These are phyloP conservation scores for Heliocidaris erythrogramma DNA, from an alignment of 35 echinoderm and acorn worm species.

Conservation along the genomic window DNA sequence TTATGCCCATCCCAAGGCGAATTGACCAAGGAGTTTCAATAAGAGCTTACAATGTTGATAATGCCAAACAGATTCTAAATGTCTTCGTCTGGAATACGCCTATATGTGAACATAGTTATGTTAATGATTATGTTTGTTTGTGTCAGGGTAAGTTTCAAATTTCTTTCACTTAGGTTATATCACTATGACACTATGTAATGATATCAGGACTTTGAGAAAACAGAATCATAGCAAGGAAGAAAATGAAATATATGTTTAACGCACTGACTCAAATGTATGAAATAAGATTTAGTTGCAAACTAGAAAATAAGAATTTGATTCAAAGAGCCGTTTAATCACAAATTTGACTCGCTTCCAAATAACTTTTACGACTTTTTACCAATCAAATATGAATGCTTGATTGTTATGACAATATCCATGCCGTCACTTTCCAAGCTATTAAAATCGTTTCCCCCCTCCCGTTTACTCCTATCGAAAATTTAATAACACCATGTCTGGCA, in stretches of 20 bases:
- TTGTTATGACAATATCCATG: constrained; percentile 33
- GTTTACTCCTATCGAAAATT: neutral
- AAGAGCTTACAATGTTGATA: too few species aligned
- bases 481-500: constrained; percentile 16
- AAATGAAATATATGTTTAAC: neutral
- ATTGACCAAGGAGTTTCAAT: too few species aligned
- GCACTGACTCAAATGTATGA: neutral
- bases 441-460: constrained; percentile 17
- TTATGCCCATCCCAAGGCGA: too few species aligned
- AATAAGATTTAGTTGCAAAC: neutral
- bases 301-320: neutral
- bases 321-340: neutral
- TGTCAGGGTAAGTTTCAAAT: neutral
- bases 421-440: constrained; percentile 1
- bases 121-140: too few species aligned
- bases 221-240: neutral
- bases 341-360: constrained; percentile 16
- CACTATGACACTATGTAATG: neutral
- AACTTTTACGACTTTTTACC: constrained; percentile 7
- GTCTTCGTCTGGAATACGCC: too few species aligned
- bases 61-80: too few species aligned
- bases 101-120: too few species aligned
- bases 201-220: neutral
- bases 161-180: too few species aligned
- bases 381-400: constrained; percentile 26